These are phyloP conservation scores for Tympanuchus pallidicinctus DNA, from an alignment of 2,113 vertebrate species.

Conservation along the genomic window DNA sequence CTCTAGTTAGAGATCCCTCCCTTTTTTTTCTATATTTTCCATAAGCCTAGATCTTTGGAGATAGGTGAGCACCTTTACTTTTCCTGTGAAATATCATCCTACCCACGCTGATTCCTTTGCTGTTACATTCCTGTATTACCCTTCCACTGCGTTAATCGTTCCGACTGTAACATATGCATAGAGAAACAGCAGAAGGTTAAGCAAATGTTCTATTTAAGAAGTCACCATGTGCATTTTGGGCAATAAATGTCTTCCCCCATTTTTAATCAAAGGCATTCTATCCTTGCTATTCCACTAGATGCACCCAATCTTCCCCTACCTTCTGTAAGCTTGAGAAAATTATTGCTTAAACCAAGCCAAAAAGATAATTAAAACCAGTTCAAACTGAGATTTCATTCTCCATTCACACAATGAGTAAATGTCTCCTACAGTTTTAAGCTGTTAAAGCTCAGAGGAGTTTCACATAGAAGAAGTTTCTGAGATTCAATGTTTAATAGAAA, in stretches of 20 bases:
- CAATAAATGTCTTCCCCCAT: neutral
- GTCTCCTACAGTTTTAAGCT: slow-evolving; percentile 47
- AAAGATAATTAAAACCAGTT: slow-evolving; percentile 63
- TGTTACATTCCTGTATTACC: too few species aligned
- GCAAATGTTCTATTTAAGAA: neutral
- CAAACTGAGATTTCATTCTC: slow-evolving; percentile 41
- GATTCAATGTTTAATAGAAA: slow-evolving; percentile 19
- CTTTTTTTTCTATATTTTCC: too few species aligned
- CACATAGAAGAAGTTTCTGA: slow-evolving; percentile 28
- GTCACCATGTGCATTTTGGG: neutral
- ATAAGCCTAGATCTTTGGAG: too few species aligned
- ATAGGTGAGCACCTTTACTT: too few species aligned
- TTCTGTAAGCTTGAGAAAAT: slow-evolving; percentile 30
- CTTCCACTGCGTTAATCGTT: too few species aligned
- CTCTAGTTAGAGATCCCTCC: too few species aligned
- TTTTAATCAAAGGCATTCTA: slow-evolving; percentile 41
- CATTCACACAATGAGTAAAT: neutral
- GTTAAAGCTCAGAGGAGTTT: slow-evolving; percentile 34
- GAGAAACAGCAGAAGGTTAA: slow-evolving; percentile 34
- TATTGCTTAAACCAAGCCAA: slow-evolving; percentile 41
- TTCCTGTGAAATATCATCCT: too few species aligned
- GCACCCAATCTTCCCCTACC: neutral
- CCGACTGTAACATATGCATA: neutral
- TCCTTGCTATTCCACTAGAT: neutral
- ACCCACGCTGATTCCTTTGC: too few species aligned